Percentiles rank a stretch among this genome's conserved stretches.
phyloP scores from a whole-genome alignment of 1,140 invertebrate species.

The Lepidurus arcticus region DNA sequence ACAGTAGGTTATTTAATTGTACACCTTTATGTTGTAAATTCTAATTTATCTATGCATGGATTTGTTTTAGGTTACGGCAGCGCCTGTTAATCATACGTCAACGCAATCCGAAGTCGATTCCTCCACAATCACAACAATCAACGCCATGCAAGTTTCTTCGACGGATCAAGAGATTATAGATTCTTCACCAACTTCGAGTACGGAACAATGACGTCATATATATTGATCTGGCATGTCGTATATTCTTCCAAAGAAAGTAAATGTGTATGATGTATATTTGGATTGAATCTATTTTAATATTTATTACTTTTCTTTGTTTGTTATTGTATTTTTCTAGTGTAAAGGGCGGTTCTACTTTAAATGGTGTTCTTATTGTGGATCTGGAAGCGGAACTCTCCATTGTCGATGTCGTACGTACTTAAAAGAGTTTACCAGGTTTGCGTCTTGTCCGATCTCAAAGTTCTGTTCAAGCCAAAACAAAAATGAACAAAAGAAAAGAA shows the following conservation, averaged over 20 bases:
- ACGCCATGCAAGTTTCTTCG: slow-evolving; percentile 6
- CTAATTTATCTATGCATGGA: neutral
- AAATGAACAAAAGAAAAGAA: neutral
- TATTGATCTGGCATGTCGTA: neutral
- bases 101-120: neutral
- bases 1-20: too few species aligned
- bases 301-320: too few species aligned
- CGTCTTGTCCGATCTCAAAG: slow-evolving; percentile 10
- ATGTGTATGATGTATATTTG: neutral
- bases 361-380: neutral
- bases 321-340: neutral
- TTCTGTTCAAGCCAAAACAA: slow-evolving; percentile 7
- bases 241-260: slow-evolving; percentile 16
- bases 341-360: neutral
- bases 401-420: neutral
- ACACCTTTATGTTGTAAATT: neutral
- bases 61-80: neutral
- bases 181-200: slow-evolving; percentile 1
- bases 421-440: neutral
- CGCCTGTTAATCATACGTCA: neutral
- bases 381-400: neutral
- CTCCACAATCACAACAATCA: slow-evolving; percentile 6
- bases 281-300: too few species aligned
- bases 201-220: neutral
- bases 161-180: neutral